Evolutionary conservation across 2,888 invertebrate genomes (phyloP).

Genomic region (Prenolepis imparis): DNA sequence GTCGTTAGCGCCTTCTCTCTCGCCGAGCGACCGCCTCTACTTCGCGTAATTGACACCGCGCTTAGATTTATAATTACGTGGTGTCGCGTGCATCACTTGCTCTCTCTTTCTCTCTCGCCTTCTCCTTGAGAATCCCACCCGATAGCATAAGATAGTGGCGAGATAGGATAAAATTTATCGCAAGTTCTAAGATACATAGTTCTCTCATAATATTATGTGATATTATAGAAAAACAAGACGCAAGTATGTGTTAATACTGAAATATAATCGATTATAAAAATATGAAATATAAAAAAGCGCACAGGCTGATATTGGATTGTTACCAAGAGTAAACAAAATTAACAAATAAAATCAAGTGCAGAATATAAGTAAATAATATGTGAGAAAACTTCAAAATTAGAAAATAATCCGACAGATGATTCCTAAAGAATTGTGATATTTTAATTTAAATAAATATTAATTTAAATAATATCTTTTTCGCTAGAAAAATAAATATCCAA

Average conservation of each 20-base stretch:
- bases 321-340: neutral
- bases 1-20: conserved; percentile 36
- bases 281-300: neutral
- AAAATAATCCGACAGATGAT: neutral
- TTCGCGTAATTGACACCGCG: conserved; percentile 51
- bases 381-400: neutral
- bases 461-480: neutral
- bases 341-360: neutral
- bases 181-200: neutral
- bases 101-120: neutral
- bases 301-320: too few species aligned
- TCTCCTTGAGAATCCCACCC: neutral
- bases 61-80: conserved; percentile 55
- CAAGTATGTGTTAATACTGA: neutral
- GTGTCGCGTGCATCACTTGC: neutral
- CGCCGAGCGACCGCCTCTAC: conserved; percentile 21
- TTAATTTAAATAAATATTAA: too few species aligned
- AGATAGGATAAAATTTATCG: neutral
- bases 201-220: neutral
- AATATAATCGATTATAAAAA: neutral
- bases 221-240: neutral
- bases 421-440: neutral
- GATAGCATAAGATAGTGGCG: neutral
- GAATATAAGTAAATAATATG: neutral
- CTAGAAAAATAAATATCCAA: neutral